Evolutionary conservation across 2,888 invertebrate genomes (phyloP).

Genomic region (Caenorhabditis sulstoni): DNA sequence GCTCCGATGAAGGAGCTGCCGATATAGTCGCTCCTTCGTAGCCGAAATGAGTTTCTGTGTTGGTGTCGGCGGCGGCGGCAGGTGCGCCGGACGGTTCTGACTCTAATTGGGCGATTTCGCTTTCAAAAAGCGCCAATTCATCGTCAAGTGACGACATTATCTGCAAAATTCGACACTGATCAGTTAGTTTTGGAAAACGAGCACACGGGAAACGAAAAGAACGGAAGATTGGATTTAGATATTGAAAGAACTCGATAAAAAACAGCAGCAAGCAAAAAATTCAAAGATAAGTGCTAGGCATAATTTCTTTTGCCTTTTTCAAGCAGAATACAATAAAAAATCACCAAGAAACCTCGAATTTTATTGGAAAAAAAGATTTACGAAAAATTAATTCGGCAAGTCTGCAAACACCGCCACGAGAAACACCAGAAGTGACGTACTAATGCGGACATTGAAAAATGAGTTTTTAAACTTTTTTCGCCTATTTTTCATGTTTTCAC

Average conservation of each 20-base stretch:
- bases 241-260: no score
- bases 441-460: slow-evolving; percentile 4
- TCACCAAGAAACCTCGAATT: no score
- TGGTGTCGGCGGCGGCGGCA: neutral
- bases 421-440: slow-evolving; percentile 5
- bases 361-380: neutral
- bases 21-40: slow-evolving; percentile 54
- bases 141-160: slow-evolving; percentile 66
- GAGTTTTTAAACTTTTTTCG: neutral
- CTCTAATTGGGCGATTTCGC: slow-evolving; percentile 65
- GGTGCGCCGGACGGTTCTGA: slow-evolving; percentile 4
- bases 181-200: neutral
- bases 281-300: no score
- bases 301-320: no score
- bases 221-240: no score
- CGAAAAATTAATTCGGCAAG: slow-evolving; percentile 2
- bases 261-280: no score
- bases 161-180: neutral
- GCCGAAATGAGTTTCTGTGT: slow-evolving; percentile 30
- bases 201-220: neutral
- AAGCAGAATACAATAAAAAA: slow-evolving; percentile 5
- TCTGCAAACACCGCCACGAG: slow-evolving; percentile 37
- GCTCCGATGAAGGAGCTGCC: slow-evolving; percentile 38
- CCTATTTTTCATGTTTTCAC: neutral
- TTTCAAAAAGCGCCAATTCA: slow-evolving; percentile 71